Evolutionary conservation across 2,113 vertebrate genomes (phyloP).

Genomic region (Neolamprologus kungweensis): DNA sequence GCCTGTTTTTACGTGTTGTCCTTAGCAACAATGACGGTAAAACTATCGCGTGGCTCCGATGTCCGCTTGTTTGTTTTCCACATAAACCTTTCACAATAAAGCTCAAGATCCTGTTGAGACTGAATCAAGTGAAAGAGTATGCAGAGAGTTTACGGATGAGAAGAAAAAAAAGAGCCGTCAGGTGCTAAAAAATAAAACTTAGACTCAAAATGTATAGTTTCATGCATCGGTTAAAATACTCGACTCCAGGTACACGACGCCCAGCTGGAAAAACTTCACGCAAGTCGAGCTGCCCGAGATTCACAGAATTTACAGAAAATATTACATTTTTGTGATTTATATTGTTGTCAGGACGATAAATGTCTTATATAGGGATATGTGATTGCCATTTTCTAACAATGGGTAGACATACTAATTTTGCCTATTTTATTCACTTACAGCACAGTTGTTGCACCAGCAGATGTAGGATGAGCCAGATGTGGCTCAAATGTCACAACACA

Average conservation of each 20-base stretch:
- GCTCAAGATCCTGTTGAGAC: neutral
- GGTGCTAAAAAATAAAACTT: neutral
- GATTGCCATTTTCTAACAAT: neutral
- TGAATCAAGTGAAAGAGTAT: neutral
- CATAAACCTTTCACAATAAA: neutral
- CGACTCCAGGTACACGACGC: accelerated
- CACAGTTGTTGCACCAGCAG: neutral
- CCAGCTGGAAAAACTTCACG: neutral
- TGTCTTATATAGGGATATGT: accelerated
- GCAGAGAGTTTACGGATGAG: accelerated
- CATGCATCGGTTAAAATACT: neutral
- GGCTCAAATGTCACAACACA: neutral
- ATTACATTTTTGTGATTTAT: neutral
- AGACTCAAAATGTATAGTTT: neutral
- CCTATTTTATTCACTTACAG: neutral
- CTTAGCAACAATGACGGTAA: accelerated
- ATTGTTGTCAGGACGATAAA: neutral
- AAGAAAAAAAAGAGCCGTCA: neutral
- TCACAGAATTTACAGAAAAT: neutral
- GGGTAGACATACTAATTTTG: neutral
- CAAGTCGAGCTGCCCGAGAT: accelerated
- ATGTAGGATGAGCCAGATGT: neutral
- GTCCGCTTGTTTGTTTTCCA: neutral
- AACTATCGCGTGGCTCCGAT: neutral
- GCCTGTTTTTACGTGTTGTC: neutral